phyloP scores from a whole-genome alignment of 2,113 vertebrate species.

The Leptosomus discolor region DNA sequence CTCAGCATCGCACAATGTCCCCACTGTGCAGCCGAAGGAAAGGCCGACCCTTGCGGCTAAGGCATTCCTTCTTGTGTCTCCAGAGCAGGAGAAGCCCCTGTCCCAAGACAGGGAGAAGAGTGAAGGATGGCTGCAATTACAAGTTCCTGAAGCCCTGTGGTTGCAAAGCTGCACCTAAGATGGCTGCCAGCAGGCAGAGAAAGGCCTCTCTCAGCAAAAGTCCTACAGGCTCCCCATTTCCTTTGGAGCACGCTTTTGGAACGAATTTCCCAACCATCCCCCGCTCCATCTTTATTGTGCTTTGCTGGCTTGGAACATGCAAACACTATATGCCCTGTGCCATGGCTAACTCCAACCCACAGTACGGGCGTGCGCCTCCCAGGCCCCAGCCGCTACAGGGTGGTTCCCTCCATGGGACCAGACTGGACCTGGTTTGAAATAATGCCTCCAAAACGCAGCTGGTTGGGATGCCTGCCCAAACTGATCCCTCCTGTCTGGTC shows the following conservation, averaged over 20 bases:
- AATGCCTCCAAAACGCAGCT: background rate
- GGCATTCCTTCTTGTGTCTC: background rate
- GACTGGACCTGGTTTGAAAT: no score
- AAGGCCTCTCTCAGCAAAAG: no score
- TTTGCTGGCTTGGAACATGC: fast-evolving
- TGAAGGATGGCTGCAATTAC: fast-evolving
- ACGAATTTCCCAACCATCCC: fast-evolving
- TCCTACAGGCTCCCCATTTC: fast-evolving
- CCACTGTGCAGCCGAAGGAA: fast-evolving
- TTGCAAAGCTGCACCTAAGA: background rate
- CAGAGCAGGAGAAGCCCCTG: fast-evolving
- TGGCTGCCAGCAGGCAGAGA: background rate
- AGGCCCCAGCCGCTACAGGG: fast-evolving
- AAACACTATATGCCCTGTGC: fast-evolving
- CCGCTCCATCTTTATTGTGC: fast-evolving
- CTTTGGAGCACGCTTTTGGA: background rate
- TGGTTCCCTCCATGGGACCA: background rate
- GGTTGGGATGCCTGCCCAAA: fast-evolving
- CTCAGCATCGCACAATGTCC: fast-evolving
- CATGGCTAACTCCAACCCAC: background rate
- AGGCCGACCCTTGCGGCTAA: background rate
- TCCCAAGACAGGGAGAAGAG: fast-evolving
- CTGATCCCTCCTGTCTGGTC: background rate
- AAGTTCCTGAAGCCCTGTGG: background rate
- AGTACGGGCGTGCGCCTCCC: background rate